Evolutionary conservation across 2,113 vertebrate species (phyloP).

Genomic region (Spheniscus mendiculus): DNA sequence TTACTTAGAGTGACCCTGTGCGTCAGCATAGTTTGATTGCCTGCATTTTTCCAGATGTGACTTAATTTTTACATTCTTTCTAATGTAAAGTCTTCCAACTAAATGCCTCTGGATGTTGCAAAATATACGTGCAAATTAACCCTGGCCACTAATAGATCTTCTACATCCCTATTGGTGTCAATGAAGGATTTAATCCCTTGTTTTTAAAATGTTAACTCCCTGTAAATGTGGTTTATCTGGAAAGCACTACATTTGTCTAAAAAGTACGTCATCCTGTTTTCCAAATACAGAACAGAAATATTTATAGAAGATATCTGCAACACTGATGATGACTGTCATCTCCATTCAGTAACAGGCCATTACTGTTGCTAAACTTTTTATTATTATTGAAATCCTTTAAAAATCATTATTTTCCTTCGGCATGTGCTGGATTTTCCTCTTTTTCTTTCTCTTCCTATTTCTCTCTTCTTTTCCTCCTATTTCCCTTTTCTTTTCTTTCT

Average conservation of each 20-base stretch:
- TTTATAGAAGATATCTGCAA: not conserved
- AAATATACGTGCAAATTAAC: slow-evolving; percentile 30
- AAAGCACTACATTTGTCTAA: slow-evolving; percentile 13
- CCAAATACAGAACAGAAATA: not conserved
- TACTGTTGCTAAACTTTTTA: not conserved
- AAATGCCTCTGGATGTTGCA: slow-evolving; percentile 1
- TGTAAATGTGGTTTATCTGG: not conserved
- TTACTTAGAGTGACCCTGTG: not conserved
- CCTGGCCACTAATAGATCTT: not conserved
- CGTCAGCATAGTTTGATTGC: not conserved
- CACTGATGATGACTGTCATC: not conserved
- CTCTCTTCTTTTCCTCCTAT: not conserved
- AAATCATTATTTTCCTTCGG: not conserved
- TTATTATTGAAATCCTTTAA: not conserved
- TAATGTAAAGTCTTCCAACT: not conserved
- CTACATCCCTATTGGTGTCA: not conserved
- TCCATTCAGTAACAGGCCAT: not conserved
- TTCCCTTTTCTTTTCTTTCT: not conserved
- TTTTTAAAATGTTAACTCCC: not conserved
- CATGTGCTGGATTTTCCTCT: not conserved
- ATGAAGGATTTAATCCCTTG: not conserved
- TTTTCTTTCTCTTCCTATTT: not conserved
- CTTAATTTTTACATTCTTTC: not conserved
- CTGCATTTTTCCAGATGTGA: slow-evolving; percentile 1
- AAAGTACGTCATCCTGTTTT: not conserved